These are phyloP conservation scores for Molossus alvarezi DNA, from an alignment of 2,797 vertebrate species.

Conservation along the genomic window DNA sequence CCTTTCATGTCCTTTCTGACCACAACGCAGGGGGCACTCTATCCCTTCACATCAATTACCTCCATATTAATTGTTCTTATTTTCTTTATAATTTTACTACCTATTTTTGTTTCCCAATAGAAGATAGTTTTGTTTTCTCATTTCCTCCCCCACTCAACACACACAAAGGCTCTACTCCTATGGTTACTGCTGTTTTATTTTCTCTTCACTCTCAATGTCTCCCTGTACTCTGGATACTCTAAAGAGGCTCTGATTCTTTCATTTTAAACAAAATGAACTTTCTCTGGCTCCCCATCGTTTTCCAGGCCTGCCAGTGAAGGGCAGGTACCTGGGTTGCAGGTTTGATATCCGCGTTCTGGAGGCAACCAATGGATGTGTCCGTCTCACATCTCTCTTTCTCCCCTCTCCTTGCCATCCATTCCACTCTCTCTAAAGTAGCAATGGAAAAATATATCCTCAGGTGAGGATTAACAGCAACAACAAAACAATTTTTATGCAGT, in stretches of 20 bases:
- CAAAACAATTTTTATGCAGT: neutral
- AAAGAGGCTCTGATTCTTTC: neutral
- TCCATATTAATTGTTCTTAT: neutral
- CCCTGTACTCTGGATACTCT: neutral
- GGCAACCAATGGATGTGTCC: too few species aligned
- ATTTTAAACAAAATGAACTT: neutral
- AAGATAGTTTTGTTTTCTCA: neutral
- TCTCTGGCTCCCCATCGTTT: neutral
- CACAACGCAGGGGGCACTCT: fast-evolving
- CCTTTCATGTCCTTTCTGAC: neutral
- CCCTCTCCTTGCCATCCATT: too few species aligned
- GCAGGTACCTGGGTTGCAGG: too few species aligned
- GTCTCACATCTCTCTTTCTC: too few species aligned
- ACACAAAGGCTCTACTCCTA: neutral
- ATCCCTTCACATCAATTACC: neutral
- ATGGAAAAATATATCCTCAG: too few species aligned
- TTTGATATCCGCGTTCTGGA: too few species aligned
- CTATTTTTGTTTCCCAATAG: neutral
- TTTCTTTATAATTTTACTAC: neutral
- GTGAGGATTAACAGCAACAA: too few species aligned
- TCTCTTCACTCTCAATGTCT: neutral
- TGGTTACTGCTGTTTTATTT: neutral
- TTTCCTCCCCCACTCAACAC: neutral
- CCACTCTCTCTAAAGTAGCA: too few species aligned
- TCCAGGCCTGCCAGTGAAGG: neutral